Evolutionary conservation across 2,797 vertebrate genomes (phyloP), one percentile per base, ranked within the genome.

Genomic region (Brachymystax lenok): DNA sequence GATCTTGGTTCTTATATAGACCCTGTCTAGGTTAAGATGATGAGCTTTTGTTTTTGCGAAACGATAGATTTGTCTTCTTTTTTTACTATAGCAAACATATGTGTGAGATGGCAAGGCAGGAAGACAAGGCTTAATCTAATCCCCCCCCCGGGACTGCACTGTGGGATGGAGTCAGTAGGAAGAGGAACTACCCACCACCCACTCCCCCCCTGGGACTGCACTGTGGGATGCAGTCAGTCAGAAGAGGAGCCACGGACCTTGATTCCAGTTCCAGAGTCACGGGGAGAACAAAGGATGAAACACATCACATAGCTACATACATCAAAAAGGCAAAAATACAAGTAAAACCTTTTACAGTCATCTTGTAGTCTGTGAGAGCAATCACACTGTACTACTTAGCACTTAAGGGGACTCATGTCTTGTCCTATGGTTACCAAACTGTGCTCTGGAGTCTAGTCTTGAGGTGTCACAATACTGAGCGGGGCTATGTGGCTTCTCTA

Each of bases 1-100:
- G 14, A 69, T n/a, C 33, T 12, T 27, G 19, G 33, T 16, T 5
- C 24, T 21, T 69, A 17, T 69, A 40, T 24, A 28, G 63, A 27
- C 33, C 8, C 17, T 10, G 7, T 40, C 19, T 46, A 69, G 56
- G 7, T 59, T 59, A 59, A n/a, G n/a, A 59, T n/a, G 56, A 5
- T 40, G 6, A 69, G 68, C 8, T 35, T 66, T 27, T 27, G 61
- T 27, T 24, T 24, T 24, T 12, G 61, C 3, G 14, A 6, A 27
- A 64, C 0, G 8, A 64, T 12, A 63, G 21, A 64, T 17, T 5
- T 28, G 14, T 28, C 12, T 8, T 27, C 2, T 4, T 30, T 24
- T 24, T 76, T 71, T 74, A 67, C 63, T 64, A 75, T 33, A n/a
- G 73, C 68, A 83, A 77, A 84, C 77, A 80, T 83, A 73, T 74